Evolutionary conservation across 2,113 vertebrate genomes (phyloP).

Genomic region (Cranoglanis bouderius): DNA sequence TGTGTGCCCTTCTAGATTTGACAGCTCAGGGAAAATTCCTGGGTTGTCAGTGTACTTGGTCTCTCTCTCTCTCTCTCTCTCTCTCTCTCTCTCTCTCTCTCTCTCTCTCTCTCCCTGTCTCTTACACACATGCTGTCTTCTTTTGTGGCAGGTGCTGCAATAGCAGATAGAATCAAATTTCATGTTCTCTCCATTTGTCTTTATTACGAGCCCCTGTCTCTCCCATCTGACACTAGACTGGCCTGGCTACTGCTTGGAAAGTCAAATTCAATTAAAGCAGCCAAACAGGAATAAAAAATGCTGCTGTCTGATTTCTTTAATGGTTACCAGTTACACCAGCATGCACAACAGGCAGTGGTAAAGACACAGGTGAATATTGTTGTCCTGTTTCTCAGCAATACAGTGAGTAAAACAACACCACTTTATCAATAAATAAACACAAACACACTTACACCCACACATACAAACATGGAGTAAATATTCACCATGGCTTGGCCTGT

Average conservation of each 20-base stretch:
- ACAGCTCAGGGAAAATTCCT: constrained; percentile 68
- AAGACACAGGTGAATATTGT: constrained; percentile 19
- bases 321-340: constrained; percentile 33
- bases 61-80: constrained; percentile 57
- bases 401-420: background rate
- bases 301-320: constrained; percentile 52
- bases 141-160: constrained; percentile 64
- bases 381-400: background rate
- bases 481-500: constrained; percentile 24
- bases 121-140: background rate
- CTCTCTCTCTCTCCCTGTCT: constrained; percentile 49
- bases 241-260: constrained; percentile 61
- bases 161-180: constrained; percentile 74
- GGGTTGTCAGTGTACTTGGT: constrained; percentile 64
- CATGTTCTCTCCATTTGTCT: constrained; percentile 74
- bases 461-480: constrained; percentile 29
- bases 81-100: constrained; percentile 51
- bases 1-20: constrained; percentile 64
- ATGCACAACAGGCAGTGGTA: constrained; percentile 2
- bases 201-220: constrained; percentile 75
- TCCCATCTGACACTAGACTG: constrained; percentile 61
- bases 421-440: constrained; percentile 40
- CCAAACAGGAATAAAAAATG: constrained; percentile 48
- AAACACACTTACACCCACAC: constrained; percentile 43
- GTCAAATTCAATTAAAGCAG: constrained; percentile 68